Evolutionary conservation across 1,140 invertebrate species (phyloP), one percentile per base, ranked within the genome.

Genomic region (Drosophila ambigua): DNA sequence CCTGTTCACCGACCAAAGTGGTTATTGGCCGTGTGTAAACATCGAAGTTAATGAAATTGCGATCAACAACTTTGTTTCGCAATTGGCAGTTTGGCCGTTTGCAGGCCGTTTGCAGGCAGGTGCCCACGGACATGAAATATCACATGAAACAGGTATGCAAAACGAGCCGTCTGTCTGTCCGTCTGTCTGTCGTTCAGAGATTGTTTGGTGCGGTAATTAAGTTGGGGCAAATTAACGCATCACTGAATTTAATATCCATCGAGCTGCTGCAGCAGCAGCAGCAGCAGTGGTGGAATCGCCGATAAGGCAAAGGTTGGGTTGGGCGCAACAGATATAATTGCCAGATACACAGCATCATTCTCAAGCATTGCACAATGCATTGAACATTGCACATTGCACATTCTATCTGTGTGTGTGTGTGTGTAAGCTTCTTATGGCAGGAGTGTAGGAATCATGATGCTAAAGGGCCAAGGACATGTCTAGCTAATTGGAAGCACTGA

Each of bases 161-260:
- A 74, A 66, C 48, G 23, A 43, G 41, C 0, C 11, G n/a, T 23
- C 23, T 15, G n/a, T 23, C 23, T 53, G 55, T 28, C 4, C 4
- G 23, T 24, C 0, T 23, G 11, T 24, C 3, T 24, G 2, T 24
- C n/a, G 13, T 16, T 60, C 52, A 51, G 39, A 51, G 50, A 72
- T 45, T 63, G 48, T 58, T 45, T 13, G n/a, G 53, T 11, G 39
- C 15, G 41, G 71, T 43, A 75, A 75, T 75, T 75, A 75, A 75
- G 72, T 75, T 74, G 20, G 39, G 52, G 44, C 2, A 74, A 74
- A 74, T 74, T 74, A 74, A 74, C 61, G 71, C 60, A 53, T 53
- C 53, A 74, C 31, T 74, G 72, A 45, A 41, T 31, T 57, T 46
- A 63, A 63, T 41, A 52, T 28, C 31, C 49, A 46, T 44, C 52